A percentile compares a stretch with the other conserved stretches of the same genome.
These are phyloP conservation scores for Cylindroiulus punctatus DNA, from an alignment of 2,888 invertebrate species.

Conservation along the genomic window DNA sequence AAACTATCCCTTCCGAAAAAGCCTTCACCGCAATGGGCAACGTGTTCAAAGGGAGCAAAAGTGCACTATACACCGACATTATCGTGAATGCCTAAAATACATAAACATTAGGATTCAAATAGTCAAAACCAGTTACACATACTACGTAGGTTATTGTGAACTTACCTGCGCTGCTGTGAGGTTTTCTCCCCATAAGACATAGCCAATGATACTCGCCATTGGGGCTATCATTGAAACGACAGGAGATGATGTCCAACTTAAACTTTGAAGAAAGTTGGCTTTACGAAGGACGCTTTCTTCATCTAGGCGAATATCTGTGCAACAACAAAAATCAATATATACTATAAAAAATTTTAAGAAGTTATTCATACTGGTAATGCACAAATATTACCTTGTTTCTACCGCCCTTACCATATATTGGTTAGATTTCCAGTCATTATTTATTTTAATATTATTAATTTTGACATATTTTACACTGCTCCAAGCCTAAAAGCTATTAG, in stretches of 20 bases:
- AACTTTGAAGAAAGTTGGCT: constrained; percentile 71
- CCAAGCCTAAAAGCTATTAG: too few species aligned
- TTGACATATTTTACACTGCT: too few species aligned
- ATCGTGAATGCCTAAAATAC: constrained; percentile 53
- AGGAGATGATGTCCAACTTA: constrained; percentile 72
- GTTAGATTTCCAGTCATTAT: not conserved
- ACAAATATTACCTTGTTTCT: too few species aligned
- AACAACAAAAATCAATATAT: too few species aligned
- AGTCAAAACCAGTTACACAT: not conserved
- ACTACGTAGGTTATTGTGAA: not conserved
- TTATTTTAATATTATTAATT: not conserved
- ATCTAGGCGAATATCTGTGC: constrained; percentile 68
- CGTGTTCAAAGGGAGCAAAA: constrained; percentile 54
- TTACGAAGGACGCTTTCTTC: constrained; percentile 70
- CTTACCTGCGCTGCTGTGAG: constrained; percentile 73
- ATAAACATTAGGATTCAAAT: not conserved
- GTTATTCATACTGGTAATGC: too few species aligned
- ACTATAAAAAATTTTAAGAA: too few species aligned
- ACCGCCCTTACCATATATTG: too few species aligned
- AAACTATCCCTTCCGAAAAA: constrained; percentile 55
- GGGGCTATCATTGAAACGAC: constrained; percentile 72
- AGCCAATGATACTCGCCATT: constrained; percentile 72
- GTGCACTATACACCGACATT: constrained; percentile 51
- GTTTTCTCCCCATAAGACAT: constrained; percentile 70
- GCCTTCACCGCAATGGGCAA: constrained; percentile 55